These are phyloP conservation scores for Dione juno DNA, from an alignment of 2,888 invertebrate genomes.

Conservation along the genomic window DNA sequence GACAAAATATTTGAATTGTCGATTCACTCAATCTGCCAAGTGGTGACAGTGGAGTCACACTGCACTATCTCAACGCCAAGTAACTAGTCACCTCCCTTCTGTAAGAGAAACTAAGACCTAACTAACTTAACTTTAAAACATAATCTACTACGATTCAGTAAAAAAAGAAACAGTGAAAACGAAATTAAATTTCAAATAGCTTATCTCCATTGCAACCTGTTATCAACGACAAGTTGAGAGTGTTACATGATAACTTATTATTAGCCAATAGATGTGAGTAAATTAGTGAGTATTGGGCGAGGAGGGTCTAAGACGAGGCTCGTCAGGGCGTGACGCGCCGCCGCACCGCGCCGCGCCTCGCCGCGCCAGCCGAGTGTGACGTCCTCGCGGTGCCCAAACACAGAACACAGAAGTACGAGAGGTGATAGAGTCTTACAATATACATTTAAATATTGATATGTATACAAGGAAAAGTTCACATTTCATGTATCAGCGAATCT, in stretches of 20 bases:
- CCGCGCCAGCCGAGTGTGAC: slow-evolving; percentile 62
- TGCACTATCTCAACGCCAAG: slow-evolving; percentile 38
- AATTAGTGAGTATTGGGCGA: slow-evolving; percentile 62
- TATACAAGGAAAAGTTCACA: too few relatives aligned
- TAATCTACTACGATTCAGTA: too few relatives aligned
- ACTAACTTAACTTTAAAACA: too few relatives aligned
- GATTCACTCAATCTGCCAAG: not conserved
- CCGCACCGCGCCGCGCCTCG: slow-evolving; percentile 60
- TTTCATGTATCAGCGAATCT: too few relatives aligned
- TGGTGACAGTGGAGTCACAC: not conserved
- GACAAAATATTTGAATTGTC: not conserved
- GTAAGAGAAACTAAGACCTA: too few relatives aligned
- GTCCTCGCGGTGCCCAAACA: slow-evolving; percentile 51
- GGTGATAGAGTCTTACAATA: slow-evolving; percentile 32
- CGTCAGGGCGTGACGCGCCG: slow-evolving; percentile 58
- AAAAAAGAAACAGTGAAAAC: too few relatives aligned
- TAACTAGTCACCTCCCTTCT: too few relatives aligned
- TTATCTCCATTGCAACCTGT: too few relatives aligned
- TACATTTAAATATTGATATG: not conserved
- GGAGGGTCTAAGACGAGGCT: slow-evolving; percentile 46
- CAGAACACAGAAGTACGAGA: slow-evolving; percentile 12
- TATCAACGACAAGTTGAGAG: too few relatives aligned
- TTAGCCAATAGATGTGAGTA: slow-evolving; percentile 63
- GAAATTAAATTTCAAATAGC: too few relatives aligned
- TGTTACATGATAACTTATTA: slow-evolving; percentile 45